phyloP scores from a whole-genome alignment of 2,888 invertebrate species.

The Pasiphila rectangulata region DNA sequence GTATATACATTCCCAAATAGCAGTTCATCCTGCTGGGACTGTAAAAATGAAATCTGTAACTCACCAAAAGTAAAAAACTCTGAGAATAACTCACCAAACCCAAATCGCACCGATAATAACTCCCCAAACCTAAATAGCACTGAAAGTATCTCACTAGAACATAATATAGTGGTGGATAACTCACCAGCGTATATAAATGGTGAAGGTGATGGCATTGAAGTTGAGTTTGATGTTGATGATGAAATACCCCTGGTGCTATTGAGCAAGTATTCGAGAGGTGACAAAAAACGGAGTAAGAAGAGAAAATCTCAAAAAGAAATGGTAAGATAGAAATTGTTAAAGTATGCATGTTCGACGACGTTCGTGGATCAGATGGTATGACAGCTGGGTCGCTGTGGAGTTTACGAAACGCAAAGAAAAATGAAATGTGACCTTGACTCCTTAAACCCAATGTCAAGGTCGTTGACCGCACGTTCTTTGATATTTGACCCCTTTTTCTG shows the following conservation, averaged over 20 bases:
- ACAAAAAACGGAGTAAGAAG: slow-evolving; percentile 21
- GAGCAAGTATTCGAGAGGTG: slow-evolving; percentile 12
- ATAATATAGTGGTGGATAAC: not conserved
- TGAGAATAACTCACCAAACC: too few species aligned
- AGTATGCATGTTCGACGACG: too few species aligned
- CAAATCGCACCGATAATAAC: too few species aligned
- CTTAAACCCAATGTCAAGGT: too few species aligned
- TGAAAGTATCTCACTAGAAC: not conserved
- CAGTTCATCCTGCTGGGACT: not conserved
- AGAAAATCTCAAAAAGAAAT: slow-evolving; percentile 23
- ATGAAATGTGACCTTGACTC: too few species aligned
- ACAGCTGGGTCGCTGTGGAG: too few species aligned
- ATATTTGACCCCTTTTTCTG: too few species aligned
- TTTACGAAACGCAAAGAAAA: not conserved
- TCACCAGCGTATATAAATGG: not conserved
- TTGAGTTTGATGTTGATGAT: slow-evolving; percentile 36
- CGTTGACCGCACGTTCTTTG: too few species aligned
- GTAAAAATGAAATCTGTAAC: not conserved
- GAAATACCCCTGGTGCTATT: slow-evolving; percentile 43
- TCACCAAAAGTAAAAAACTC: not conserved
- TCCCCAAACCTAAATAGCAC: too few species aligned
- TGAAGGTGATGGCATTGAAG: not conserved
- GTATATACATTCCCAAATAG: slow-evolving; percentile 1
- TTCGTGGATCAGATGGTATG: too few species aligned
- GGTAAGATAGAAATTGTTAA: slow-evolving; percentile 13